Percentiles rank a stretch among this genome's conserved stretches.
Evolutionary conservation across 2,797 vertebrate species (phyloP).

Genomic region (Myotis daubentonii): DNA sequence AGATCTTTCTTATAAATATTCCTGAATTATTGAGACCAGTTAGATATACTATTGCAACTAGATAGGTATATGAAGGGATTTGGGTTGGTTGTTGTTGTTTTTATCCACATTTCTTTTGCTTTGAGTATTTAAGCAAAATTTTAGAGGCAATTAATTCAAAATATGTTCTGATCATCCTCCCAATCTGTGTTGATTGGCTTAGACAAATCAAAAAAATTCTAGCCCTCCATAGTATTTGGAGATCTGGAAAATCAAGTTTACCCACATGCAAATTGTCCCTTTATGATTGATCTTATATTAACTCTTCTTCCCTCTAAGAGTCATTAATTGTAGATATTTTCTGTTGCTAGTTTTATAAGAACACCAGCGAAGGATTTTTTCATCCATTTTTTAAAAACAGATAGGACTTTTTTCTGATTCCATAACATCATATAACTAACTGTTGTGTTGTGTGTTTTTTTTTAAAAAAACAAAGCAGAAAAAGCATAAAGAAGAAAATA

Average conservation of each 20-base stretch:
- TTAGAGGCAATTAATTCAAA: slow-evolving; percentile 19
- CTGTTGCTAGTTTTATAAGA: not conserved
- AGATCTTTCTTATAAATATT: not conserved
- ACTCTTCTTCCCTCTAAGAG: not conserved
- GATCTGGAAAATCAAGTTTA: slow-evolving; percentile 23
- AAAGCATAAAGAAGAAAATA: slow-evolving; percentile 30
- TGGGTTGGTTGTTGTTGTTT: not conserved
- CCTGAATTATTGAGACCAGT: not conserved
- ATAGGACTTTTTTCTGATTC: not conserved
- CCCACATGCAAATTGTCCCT: not conserved
- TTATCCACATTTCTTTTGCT: slow-evolving; percentile 18
- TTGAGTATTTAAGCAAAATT: slow-evolving; percentile 28
- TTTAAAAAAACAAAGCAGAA: not conserved
- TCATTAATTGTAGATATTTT: slow-evolving; percentile 26
- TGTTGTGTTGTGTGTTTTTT: not conserved
- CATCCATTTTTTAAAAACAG: not conserved
- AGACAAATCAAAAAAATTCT: not conserved
- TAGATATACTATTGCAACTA: not conserved
- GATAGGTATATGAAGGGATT: not conserved
- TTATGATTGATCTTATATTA: slow-evolving; percentile 39
- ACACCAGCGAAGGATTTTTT: not conserved
- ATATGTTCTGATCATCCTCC: not conserved
- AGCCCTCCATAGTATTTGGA: not conserved
- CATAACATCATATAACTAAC: not conserved
- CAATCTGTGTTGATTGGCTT: slow-evolving; percentile 10